These are phyloP conservation scores for Triplophysa dalaica DNA, from an alignment of 2,113 vertebrate genomes.

Conservation along the genomic window DNA sequence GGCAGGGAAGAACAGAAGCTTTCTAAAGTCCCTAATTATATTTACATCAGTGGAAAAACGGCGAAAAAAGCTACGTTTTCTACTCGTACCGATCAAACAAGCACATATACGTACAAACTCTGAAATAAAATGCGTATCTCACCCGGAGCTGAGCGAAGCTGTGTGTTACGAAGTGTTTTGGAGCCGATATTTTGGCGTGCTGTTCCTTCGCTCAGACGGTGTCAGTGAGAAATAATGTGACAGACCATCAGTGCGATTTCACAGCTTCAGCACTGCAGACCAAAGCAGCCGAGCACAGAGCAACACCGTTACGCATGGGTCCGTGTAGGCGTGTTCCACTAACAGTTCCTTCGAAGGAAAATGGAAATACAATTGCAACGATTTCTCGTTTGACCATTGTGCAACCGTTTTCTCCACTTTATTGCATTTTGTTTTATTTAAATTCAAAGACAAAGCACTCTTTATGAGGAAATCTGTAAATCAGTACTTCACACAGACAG, in stretches of 20 bases:
- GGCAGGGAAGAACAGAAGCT: not conserved
- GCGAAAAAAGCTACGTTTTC: not conserved
- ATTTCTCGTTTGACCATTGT: no score
- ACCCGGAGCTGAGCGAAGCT: constrained; percentile 36
- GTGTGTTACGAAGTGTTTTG: constrained; percentile 56
- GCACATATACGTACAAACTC: not conserved
- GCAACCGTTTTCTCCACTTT: no score
- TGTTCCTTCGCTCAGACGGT: constrained; percentile 63
- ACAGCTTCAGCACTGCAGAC: constrained; percentile 63
- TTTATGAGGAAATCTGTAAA: no score
- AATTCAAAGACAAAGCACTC: no score
- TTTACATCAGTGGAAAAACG: constrained; percentile 37
- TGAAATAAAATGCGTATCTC: constrained; percentile 23
- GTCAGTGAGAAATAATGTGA: constrained; percentile 79
- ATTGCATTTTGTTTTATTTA: no score
- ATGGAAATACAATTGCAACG: not conserved
- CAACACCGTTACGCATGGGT: not conserved
- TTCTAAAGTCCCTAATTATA: constrained; percentile 37
- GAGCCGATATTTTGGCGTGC: constrained; percentile 52
- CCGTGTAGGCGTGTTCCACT: not conserved
- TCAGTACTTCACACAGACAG: no score
- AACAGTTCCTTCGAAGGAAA: not conserved
- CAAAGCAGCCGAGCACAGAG: constrained; percentile 54
- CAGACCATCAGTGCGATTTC: constrained; percentile 75
- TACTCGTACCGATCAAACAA: not conserved